phyloP scores from a whole-genome alignment of 2,888 invertebrate genomes.

The Escarpia spicata region DNA sequence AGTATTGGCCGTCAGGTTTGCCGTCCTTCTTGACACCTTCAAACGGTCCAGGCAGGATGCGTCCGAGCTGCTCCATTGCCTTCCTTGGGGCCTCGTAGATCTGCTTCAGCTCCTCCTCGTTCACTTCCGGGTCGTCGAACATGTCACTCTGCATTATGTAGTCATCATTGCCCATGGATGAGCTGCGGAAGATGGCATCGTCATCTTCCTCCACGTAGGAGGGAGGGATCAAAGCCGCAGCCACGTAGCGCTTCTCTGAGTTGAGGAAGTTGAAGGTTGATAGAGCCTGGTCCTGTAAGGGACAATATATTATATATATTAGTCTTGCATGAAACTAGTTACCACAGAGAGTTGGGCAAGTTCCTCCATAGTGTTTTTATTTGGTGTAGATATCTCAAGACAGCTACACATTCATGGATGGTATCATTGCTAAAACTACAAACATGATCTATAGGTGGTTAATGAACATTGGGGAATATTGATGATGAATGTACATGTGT shows the following conservation, averaged over 20 bases:
- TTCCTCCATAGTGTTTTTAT: too few relatives aligned
- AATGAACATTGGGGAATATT: too few relatives aligned
- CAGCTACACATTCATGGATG: too few relatives aligned
- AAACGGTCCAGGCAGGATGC: neutral
- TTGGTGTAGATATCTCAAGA: too few relatives aligned
- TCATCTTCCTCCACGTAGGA: slow-evolving; percentile 26
- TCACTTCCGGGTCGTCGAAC: neutral
- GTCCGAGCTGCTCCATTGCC: neutral
- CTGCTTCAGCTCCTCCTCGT: neutral
- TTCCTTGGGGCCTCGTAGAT: neutral
- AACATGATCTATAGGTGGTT: too few relatives aligned
- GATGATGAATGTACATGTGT: too few relatives aligned
- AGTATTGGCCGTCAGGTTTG: neutral
- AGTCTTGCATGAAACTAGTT: too few relatives aligned
- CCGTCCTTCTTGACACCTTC: neutral
- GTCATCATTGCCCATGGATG: neutral
- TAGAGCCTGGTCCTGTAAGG: slow-evolving; percentile 78
- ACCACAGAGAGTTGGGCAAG: too few relatives aligned
- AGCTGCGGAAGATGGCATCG: neutral
- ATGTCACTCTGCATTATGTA: neutral
- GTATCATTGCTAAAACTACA: too few relatives aligned
- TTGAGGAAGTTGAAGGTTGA: slow-evolving; percentile 91
- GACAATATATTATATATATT: neutral
- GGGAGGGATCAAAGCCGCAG: slow-evolving; percentile 71
- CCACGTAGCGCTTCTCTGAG: slow-evolving; percentile 79